Base-by-base conservation (phyloP, 2,888 invertebrate species). In the Spisula solida region DNA sequence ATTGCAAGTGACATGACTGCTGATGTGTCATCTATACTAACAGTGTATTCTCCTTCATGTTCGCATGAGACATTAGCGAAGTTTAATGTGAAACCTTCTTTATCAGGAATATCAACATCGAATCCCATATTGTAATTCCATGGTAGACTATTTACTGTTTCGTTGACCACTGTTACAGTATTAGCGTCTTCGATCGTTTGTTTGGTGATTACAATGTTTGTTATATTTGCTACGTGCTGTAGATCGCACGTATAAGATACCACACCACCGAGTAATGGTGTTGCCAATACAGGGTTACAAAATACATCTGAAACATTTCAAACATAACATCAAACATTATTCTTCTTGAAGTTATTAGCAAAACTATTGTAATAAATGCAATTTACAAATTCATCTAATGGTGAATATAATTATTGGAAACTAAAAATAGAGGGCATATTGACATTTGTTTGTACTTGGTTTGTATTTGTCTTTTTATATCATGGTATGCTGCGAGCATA, bases 21-120 rank as follows among this genome's bases (percentile, higher is more conserved):
- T 12, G 75, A 78, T 51, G 75, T n/a, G n/a, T 41, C 16, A 84
- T 84, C 70, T 41, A 84, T 18, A 12, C 5, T 70, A 14, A 83
- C 25, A 25, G 34, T 70, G 48, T 83, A 83, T 2, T 83, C 48
- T 20, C 84, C 84, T 78, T 84, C 84, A 0, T 84, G 51, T 18
- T n/a, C 31, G 70, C 84, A 84, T n/a, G 84, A 84, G 4, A 84
- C 34, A 20, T 84, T 84, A 20, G 51, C 34, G n/a, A 84, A 51
- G 6, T 25, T n/a, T 25, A 78, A 70, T 12, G 70, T 25, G 6
- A 84, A 47, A 25, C 51, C 14, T 6, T 34, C 25, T 16, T 31
- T 2, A 31, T 51, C 70, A 14, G 78, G 84, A 14, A 78, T 29
- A 16, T 25, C 18, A n/a, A 84, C 4, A 18, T 16, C n/a, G 12